Base-by-base conservation (phyloP, 2,113 vertebrate species). In the Mormyrus iriodes region DNA sequence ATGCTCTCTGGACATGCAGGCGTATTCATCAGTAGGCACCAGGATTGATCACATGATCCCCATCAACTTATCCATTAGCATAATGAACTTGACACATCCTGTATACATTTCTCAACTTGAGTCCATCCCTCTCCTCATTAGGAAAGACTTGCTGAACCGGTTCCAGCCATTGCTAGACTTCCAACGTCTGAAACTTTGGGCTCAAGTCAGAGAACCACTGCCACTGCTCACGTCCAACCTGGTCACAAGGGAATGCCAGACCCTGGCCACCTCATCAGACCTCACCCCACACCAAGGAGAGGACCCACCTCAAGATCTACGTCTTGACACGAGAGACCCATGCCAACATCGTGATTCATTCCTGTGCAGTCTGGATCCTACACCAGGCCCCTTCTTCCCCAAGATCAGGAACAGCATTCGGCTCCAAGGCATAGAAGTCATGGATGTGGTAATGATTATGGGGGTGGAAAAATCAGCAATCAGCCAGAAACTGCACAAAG, bases 381-480 rank as follows among this genome's bases (percentile, higher is more conserved):
- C 42, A 46, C 82, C 44, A 48, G 42, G 44, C 48, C 21, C 44
- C 82, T 48, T 48, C n/a, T 21, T 19, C 35, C 82, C 82, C 6
- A 84, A 84, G 39, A 24, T 84, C 82, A 46, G 82, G 42, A 12
- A 46, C 13, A 31, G 44, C 9, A 83, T 83, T 83, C 19, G 42
- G 79, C 79, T 83, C 79, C 79, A 83, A 83, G 79, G 79, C 27
- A 35, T 76, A 27, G 69, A 76, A 35, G 69, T 76, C 39, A 83
- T 48, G 79, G 79, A 42, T 39, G 42, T 44, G 79, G 79, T 46
- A 27, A 48, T 83, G 79, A 48, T 35, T 6, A 21, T 84, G 42
- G 82, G 42, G 9, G 44, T 84, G 44, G 17, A 84, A 84, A 84
- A 82, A 82, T 82, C 27, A 1, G 73, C 73, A 44, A 84, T 84